Evolutionary conservation across 2,113 vertebrate genomes (phyloP), one percentile per base, ranked within the genome.

Genomic region (Anser brachyrhynchus): DNA sequence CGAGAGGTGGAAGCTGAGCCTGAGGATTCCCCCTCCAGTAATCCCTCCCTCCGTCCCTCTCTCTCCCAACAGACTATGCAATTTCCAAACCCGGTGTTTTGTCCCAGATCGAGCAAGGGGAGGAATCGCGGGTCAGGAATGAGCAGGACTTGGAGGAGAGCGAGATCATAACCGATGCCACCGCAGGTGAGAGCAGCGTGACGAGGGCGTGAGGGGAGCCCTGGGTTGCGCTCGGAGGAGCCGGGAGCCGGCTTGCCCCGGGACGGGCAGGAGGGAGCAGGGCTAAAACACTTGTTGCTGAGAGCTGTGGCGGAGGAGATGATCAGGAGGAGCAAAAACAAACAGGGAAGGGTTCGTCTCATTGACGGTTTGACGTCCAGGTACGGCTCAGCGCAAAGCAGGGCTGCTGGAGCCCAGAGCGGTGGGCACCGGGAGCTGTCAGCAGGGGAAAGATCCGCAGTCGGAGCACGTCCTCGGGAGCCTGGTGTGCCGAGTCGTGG

Each of bases 71-170:
- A 98, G 98, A 98, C 96, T 98, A 98, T 96, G 98, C 98, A 66
- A 98, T 98, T 89, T 98, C 98, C 93, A 98, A 98, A 86, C 98
- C 98, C 3, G 98, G 97, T 49, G 97, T 98, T 62, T 90, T 98
- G 96, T 97, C 98, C 21, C 98, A 98, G 95, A 97, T 97, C 16
- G 98, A 98, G 84, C 97, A 97, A 13, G 97, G 97, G 31, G 97
- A 98, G 51, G 97, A 97, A 20, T 23, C 95, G 0, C 87, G 55
- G 65, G 59, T 76, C 87, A 93, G 96, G 85, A 98, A 97, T 1
- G 97, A 97, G 84, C 98, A 96, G 67, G 98, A 98, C 85, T 95
- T 98, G 5, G 98, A 98, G 77, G 98, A 98, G 81, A 98, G 97
- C 0, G 98, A 98, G 72, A 90, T 97, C 4, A 97, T 98, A 1